Evolutionary conservation across 2,888 invertebrate species (phyloP).

Genomic region (Camponotus fellah): DNA sequence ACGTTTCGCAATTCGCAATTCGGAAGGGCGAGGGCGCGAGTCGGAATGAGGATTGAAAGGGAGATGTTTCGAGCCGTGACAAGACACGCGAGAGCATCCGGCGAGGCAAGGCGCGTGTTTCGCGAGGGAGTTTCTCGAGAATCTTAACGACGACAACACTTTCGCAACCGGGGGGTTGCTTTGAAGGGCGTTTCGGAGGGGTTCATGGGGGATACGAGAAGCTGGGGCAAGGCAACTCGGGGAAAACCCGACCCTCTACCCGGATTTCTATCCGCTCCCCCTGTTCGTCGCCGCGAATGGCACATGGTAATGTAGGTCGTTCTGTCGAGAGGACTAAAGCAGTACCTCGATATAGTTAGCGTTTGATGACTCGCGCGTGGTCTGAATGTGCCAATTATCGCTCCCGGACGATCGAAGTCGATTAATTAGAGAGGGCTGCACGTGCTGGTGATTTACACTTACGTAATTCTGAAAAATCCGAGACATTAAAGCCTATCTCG

Average conservation of each 20-base stretch:
- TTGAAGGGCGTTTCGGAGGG: constrained; percentile 54
- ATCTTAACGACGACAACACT: constrained; percentile 64
- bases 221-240: background rate
- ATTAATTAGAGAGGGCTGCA: constrained; percentile 48
- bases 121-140: constrained; percentile 54
- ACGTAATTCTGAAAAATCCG: background rate
- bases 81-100: constrained; percentile 55
- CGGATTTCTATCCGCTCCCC: constrained; percentile 42
- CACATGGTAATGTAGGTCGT: constrained; percentile 74
- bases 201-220: background rate
- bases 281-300: constrained; percentile 17
- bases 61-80: constrained; percentile 55
- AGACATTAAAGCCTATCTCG: background rate
- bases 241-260: constrained; percentile 44
- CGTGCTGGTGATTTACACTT: constrained; percentile 2
- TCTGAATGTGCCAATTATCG: constrained; percentile 70
- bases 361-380: constrained; percentile 78
- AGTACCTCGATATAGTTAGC: constrained; percentile 66
- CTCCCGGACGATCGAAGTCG: constrained; percentile 30
- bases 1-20: constrained; percentile 46
- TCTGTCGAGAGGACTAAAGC: constrained; percentile 55
- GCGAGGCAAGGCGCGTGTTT: constrained; percentile 37
- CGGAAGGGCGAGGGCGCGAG: constrained; percentile 33
- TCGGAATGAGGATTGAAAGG: constrained; percentile 52
- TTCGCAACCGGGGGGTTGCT: constrained; percentile 49